Percentiles rank a stretch among this genome's conserved stretches.
These are phyloP conservation scores for Orius laevigatus DNA, from an alignment of 1,140 invertebrate species.

Conservation along the genomic window DNA sequence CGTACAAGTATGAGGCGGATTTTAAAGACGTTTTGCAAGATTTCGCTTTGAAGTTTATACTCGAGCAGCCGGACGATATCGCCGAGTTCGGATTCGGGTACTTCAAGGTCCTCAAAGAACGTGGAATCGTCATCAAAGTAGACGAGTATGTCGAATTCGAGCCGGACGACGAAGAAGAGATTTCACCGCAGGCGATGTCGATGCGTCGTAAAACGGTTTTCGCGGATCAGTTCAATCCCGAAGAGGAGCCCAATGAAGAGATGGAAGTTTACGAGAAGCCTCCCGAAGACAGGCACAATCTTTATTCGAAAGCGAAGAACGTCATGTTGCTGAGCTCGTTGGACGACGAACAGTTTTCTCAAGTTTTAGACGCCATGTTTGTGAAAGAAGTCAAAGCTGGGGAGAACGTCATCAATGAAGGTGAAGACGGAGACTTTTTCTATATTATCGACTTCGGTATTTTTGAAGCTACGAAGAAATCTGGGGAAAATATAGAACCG, in stretches of 20 bases:
- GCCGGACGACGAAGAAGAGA: no score
- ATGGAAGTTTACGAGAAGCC: not conserved
- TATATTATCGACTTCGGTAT: slow-evolving; percentile 3
- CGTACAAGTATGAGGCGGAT: no score
- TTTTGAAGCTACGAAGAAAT: slow-evolving; percentile 2
- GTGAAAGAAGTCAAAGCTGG: not conserved
- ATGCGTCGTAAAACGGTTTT: not conserved
- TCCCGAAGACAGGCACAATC: not conserved
- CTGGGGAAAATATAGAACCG: slow-evolving; percentile 42
- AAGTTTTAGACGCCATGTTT: slow-evolving; percentile 10
- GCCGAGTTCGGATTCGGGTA: no score
- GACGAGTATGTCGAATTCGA: no score
- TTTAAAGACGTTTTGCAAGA: no score
- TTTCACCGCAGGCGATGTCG: no score
- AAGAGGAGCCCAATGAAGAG: not conserved
- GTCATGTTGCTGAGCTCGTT: slow-evolving; percentile 6
- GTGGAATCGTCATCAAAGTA: no score
- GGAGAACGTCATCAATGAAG: slow-evolving; percentile 1
- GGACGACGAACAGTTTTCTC: not conserved
- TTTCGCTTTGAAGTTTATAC: no score
- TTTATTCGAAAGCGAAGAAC: not conserved
- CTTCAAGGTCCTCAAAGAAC: no score
- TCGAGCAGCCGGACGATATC: no score
- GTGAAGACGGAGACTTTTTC: slow-evolving; percentile 12
- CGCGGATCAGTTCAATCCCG: not conserved